phyloP scores from a whole-genome alignment of 2,113 vertebrate genomes.

The Clarias magur region DNA sequence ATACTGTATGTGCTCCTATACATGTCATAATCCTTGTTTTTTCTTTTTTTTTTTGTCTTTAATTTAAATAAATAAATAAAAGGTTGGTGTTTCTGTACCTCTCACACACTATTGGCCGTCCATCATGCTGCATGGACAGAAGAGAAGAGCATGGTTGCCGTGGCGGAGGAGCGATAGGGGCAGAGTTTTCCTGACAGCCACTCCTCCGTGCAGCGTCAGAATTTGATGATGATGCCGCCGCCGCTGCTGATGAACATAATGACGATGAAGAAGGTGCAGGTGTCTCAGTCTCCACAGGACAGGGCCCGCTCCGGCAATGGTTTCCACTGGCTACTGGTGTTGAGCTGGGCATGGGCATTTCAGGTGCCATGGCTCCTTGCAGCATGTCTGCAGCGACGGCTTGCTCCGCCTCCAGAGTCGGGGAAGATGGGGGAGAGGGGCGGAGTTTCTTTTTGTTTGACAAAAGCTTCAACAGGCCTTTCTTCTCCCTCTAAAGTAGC shows the following conservation, averaged over 20 bases:
- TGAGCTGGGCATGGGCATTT: slow-evolving; percentile 62
- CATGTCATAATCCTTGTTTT: not conserved
- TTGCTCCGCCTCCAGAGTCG: slow-evolving; percentile 87
- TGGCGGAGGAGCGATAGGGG: slow-evolving; percentile 87
- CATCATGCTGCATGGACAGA: slow-evolving; percentile 78
- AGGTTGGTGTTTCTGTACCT: slow-evolving; percentile 73
- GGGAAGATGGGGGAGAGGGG: slow-evolving; percentile 88
- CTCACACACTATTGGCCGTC: slow-evolving; percentile 89
- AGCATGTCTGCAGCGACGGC: slow-evolving; percentile 71
- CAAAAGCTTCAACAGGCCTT: slow-evolving; percentile 90
- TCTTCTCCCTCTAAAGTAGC: slow-evolving; percentile 88
- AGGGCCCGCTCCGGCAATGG: slow-evolving; percentile 64
- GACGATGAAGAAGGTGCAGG: slow-evolving; percentile 56
- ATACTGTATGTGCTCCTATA: not conserved
- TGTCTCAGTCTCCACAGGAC: slow-evolving; percentile 70
- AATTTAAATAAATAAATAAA: not conserved
- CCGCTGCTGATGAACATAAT: slow-evolving; percentile 41
- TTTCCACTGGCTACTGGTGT: slow-evolving; percentile 20
- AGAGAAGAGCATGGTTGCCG: slow-evolving; percentile 94
- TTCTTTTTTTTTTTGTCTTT: not conserved
- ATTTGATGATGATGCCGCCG: slow-evolving; percentile 55
- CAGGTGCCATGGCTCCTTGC: slow-evolving; percentile 84
- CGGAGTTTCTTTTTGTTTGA: slow-evolving; percentile 92
- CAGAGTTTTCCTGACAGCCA: slow-evolving; percentile 71
- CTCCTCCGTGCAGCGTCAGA: slow-evolving; percentile 74